Base-by-base conservation (phyloP, 2,888 invertebrate species). In the Nomada goodeniana region DNA sequence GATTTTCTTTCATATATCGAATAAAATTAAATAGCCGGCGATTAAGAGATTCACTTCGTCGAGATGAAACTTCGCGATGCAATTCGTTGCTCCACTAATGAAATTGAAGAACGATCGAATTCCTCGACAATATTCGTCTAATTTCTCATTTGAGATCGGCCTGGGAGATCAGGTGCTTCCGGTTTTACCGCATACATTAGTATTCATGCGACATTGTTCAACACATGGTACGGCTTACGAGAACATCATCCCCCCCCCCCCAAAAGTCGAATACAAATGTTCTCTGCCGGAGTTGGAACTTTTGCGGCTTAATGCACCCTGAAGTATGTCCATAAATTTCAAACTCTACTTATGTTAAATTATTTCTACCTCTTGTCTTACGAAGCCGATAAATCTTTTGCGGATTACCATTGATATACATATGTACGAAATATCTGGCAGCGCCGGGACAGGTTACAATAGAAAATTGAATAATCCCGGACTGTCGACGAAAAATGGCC, bases 221-320 rank as follows among this genome's bases (percentile, higher is more conserved):
- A 13, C 13, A 29, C 10, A 36, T 10, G 11, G n/a, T 36, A 11
- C 10, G 36, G 65, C 59, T 65, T 65, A 60, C 60, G 68, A 42
- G 20, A 36, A 9, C 20, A 57, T 78, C 63, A 59, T 74, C 52
- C 18, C 7, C 36, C 7, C 36, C 29, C 74, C 63, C 36, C 29
- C 74, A 57, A 23, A 44, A 26, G 26, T n/a, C 55, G n/a, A 50
- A 63, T 79, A 74, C 52, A 69, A 74, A 59, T 57, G 74, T 74
- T n/a, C 0, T 13, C 20, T 52, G 29, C 3, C 29, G 29, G 29
- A 2, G 4, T 3, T 52, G 29, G 0, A 4, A 13, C 53, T n/a
- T 53, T 5, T 53, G 11, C 10, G n/a, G 26, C 47, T 7, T n/a
- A 15, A 29, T n/a, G 7, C 9, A 1, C 42, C 1, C 5, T 2